These are phyloP conservation scores for Syngnathoides biaculeatus DNA, from an alignment of 2,113 vertebrate species.

Conservation along the genomic window DNA sequence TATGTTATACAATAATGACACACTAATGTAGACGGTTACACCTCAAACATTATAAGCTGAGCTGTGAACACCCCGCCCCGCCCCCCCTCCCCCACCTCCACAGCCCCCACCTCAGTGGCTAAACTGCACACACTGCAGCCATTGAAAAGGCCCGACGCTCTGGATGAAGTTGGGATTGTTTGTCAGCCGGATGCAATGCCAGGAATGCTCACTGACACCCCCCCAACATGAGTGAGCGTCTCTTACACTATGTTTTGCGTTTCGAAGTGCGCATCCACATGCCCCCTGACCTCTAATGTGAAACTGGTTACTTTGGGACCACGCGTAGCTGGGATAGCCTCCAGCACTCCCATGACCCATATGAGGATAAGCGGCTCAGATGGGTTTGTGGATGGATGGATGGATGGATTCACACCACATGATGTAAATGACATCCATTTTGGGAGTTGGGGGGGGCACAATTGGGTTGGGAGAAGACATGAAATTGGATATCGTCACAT, in stretches of 20 bases:
- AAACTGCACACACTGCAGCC: constrained; percentile 74
- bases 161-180: constrained; percentile 82
- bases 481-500: too few relatives aligned
- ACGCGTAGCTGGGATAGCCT: too few relatives aligned
- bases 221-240: constrained; percentile 43
- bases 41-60: constrained; percentile 40
- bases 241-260: constrained; percentile 46
- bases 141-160: constrained; percentile 66
- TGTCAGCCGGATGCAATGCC: constrained; percentile 75
- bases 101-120: constrained; percentile 40
- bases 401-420: constrained; percentile 4
- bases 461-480: not conserved
- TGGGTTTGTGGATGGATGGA: too few relatives aligned
- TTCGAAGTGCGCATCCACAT: constrained; percentile 33
- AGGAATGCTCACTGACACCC: constrained; percentile 70
- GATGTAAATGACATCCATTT: not conserved
- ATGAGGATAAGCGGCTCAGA: too few relatives aligned
- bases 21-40: constrained; percentile 39
- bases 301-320: constrained; percentile 62
- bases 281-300: constrained; percentile 42
- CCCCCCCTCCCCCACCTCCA: not conserved
- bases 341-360: too few relatives aligned
- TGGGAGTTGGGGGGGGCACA: not conserved
- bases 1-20: constrained; percentile 18
- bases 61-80: too few relatives aligned